Evolutionary conservation across 2,888 invertebrate species (phyloP).

Genomic region (Lasioglossum zephyrum): DNA sequence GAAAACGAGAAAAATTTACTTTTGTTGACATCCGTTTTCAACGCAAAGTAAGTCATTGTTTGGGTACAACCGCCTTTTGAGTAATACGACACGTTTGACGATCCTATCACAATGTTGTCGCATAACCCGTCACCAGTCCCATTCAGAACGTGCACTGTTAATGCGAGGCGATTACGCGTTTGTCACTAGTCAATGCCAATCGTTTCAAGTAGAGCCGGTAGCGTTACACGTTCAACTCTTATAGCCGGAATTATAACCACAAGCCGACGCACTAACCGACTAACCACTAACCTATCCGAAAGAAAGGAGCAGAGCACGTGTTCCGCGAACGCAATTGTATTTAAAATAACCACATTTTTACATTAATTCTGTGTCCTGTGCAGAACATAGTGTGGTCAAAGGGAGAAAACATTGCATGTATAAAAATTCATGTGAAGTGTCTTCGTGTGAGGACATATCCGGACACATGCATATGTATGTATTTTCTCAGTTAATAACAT

Average conservation of each 20-base stretch:
- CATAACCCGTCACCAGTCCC: constrained; percentile 39
- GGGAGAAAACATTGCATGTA: background rate
- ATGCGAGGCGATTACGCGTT: constrained; percentile 62
- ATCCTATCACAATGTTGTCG: constrained; percentile 41
- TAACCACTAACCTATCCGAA: constrained; percentile 38
- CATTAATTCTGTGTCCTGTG: constrained; percentile 6
- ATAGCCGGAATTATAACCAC: constrained; percentile 27
- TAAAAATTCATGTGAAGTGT: background rate
- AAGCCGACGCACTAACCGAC: constrained; percentile 32
- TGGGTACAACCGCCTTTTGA: background rate
- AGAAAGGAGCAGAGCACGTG: constrained; percentile 28
- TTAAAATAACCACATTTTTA: background rate
- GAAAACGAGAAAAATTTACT: background rate
- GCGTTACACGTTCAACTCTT: constrained; percentile 38
- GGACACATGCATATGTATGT: background rate
- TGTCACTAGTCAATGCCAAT: constrained; percentile 64
- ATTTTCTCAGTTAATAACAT: constrained; percentile 6
- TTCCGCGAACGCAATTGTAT: background rate
- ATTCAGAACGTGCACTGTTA: constrained; percentile 54
- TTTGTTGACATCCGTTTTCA: background rate
- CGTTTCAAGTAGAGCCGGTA: constrained; percentile 54
- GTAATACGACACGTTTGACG: constrained; percentile 27
- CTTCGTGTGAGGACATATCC: background rate
- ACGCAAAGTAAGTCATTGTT: background rate
- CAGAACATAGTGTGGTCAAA: constrained; percentile 4